Conservation (phyloP, 2,797 vertebrate genomes). For the Tarsius wallacei region DNA sequence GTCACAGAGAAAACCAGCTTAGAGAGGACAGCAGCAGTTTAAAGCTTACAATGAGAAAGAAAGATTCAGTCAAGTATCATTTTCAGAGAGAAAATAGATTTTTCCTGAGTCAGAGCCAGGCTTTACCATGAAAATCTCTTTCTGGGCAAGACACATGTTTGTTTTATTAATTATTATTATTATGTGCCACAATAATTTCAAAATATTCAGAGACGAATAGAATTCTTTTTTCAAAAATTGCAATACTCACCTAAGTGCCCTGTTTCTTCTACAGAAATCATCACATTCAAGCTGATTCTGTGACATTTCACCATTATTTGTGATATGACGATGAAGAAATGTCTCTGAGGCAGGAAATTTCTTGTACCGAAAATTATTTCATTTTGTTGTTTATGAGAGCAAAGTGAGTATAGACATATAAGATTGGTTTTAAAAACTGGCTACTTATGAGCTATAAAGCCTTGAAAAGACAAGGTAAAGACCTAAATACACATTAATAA, state of each 20-base stretch:
- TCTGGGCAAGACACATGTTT: neutral
- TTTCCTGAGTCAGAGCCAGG: neutral
- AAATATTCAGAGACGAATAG: neutral
- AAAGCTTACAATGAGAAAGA: constrained; percentile 5
- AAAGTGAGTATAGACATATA: neutral
- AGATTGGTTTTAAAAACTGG: neutral
- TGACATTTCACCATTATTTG: neutral
- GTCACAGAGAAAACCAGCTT: neutral
- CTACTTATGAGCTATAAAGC: neutral
- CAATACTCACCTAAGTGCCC: neutral
- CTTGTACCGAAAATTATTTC: neutral
- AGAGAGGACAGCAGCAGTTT: neutral
- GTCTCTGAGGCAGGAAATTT: neutral
- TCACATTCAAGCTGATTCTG: neutral
- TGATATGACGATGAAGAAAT: neutral
- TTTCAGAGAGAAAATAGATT: constrained; percentile 61
- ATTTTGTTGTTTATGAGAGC: neutral
- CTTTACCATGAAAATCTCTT: constrained; percentile 9
- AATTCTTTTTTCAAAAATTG: neutral
- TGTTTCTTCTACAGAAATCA: neutral
- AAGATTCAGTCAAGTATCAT: constrained; percentile 1
- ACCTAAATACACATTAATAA: neutral
- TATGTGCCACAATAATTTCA: neutral
- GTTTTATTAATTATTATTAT: neutral
- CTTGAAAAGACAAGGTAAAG: neutral